Conservation (phyloP, 92 coral and sea anemone genomes). For the Siderastrea radians region DNA sequence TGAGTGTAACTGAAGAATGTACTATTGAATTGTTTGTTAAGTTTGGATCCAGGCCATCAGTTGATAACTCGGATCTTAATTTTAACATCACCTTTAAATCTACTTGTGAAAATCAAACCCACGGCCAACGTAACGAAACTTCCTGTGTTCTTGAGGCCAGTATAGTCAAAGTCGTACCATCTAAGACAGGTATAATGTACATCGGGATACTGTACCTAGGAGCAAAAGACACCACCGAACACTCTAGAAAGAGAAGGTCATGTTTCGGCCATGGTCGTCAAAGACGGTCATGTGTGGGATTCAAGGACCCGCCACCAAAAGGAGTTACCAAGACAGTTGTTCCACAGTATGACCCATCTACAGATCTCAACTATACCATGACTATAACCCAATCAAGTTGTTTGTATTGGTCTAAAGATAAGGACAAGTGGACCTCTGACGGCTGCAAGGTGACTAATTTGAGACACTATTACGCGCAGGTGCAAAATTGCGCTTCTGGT, state of each 20-base stretch:
- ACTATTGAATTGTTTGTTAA: conserved; percentile 8
- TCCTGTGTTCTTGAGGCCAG: not conserved
- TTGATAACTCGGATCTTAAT: conserved; percentile 1
- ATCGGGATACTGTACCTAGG: conserved; percentile 9
- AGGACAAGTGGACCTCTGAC: conserved; percentile 46
- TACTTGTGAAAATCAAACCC: not conserved
- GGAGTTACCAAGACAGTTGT: conserved; percentile 15
- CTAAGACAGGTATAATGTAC: not conserved
- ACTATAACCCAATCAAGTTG: conserved; percentile 46
- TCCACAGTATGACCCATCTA: conserved; percentile 36
- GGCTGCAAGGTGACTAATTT: conserved; percentile 52
- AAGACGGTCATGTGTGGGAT: conserved; percentile 55
- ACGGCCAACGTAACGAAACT: not conserved
- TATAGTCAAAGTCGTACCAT: conserved; percentile 6
- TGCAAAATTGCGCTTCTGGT: no score
- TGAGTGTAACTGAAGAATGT: not conserved
- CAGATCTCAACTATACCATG: conserved; percentile 66
- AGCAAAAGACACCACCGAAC: not conserved
- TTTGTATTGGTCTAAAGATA: conserved; percentile 60
- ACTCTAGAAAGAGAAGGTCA: conserved; percentile 48
- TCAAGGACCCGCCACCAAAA: conserved; percentile 54
- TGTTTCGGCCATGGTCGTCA: conserved; percentile 62
- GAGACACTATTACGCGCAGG: no score
- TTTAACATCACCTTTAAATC: not conserved
- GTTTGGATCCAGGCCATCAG: conserved; percentile 15